phyloP scores from a whole-genome alignment of 2,797 vertebrate genomes.

The Octomys mimax region DNA sequence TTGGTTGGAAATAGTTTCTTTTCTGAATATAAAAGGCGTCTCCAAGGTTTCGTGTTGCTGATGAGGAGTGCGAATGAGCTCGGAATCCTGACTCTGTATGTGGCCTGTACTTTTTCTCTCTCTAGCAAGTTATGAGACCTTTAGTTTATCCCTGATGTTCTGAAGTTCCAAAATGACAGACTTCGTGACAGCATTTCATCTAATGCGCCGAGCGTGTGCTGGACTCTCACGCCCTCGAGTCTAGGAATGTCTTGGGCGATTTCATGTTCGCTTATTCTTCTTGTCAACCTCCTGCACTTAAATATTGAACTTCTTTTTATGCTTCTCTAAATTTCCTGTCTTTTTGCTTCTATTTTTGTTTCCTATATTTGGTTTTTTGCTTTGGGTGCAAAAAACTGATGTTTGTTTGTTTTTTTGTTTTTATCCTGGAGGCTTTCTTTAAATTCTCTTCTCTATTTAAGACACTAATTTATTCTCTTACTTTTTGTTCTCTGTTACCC shows the following conservation, averaged over 20 bases:
- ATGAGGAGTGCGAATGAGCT: background rate
- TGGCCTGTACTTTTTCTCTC: background rate
- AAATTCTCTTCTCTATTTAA: background rate
- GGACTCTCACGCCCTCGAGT: background rate
- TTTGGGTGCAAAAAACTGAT: background rate
- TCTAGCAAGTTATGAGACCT: background rate
- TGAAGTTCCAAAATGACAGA: conserved; percentile 10
- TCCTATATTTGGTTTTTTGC: background rate
- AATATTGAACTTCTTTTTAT: background rate
- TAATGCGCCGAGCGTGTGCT: background rate
- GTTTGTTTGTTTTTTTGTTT: background rate
- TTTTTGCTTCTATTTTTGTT: background rate
- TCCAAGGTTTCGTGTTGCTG: background rate
- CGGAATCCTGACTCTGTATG: background rate
- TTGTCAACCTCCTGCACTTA: background rate
- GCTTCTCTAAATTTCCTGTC: background rate
- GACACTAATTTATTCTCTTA: background rate
- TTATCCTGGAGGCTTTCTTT: background rate
- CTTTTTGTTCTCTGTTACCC: background rate
- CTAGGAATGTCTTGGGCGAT: background rate
- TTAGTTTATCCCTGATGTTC: background rate
- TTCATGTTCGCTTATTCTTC: background rate
- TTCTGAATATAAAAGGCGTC: background rate
- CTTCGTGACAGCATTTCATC: background rate
- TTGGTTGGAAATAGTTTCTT: conserved; percentile 11